Evolutionary conservation across 2,888 invertebrate genomes (phyloP), one percentile per base, ranked within the genome.

Genomic region (Toxonevra muliebris): DNA sequence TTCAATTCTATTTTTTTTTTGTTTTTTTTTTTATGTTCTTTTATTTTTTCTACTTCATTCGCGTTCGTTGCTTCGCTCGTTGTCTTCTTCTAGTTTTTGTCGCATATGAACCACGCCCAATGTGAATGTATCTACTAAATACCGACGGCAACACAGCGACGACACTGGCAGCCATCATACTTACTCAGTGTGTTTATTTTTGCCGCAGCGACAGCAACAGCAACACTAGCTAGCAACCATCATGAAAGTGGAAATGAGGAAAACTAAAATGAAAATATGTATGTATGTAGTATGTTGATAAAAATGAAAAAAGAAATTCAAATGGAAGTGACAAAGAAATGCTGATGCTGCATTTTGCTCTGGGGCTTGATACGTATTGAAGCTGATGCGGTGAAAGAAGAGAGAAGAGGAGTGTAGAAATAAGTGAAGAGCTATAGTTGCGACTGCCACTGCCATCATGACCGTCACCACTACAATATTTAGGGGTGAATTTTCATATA

Each of bases 111-210:
- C 72, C 72, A 72, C 72, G 72, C 72, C 72, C 70, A 61, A 65
- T 40, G 19, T 50, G 50, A 48, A 54, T 68, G 64, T 67, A 68
- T 70, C 69, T 55, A 42, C 57, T 62, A 65, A 60, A 74, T 74
- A 71, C 78, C 80, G 79, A 73, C 80, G 80, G 78, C 77, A 75
- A 71, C 57, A 61, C 55, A 48, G 19, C 50, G 59, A 57, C 17
- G 40, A 30, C 30, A 30, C 30, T 48, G 53, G 64, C 60, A 62
- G 65, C 62, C 68, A 58, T 61, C 30, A 48, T 20, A 40, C 15
- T 15, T 12, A 30, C 12, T 17, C 17, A 40, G 12, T 54, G 45
- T 52, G 54, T 42, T 65, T 59, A 59, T 62, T 69, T 65, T 58
- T 65, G 19, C 57, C 59, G 41, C 74, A 79, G 75, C 70, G 63